Conservation (phyloP, 2,797 vertebrate genomes). For the Chaunax sp. region DNA sequence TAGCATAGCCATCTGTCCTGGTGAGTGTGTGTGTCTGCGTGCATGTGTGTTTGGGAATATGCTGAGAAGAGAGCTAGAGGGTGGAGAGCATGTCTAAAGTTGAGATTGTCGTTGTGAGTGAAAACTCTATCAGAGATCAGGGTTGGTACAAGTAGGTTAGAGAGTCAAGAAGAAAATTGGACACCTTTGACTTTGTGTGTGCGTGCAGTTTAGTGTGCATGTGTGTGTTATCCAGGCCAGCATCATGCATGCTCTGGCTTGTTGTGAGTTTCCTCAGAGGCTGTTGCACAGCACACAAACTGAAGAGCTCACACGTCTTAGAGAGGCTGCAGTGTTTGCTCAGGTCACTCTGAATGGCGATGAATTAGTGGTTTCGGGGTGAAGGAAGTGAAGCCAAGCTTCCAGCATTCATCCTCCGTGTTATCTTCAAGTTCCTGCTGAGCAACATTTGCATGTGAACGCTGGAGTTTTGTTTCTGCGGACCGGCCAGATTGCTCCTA, state of each 20-base stretch:
- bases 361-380: neutral
- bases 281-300: constrained; percentile 48
- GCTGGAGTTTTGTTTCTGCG: neutral
- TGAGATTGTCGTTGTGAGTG: constrained; percentile 25
- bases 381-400: neutral
- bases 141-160: constrained; percentile 14
- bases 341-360: neutral
- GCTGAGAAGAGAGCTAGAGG: constrained; percentile 4
- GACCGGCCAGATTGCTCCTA: neutral
- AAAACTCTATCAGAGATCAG: constrained; percentile 24
- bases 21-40: neutral
- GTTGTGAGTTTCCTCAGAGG: constrained; percentile 39
- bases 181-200: constrained; percentile 25
- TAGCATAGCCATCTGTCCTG: constrained; percentile 75
- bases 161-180: constrained; percentile 23
- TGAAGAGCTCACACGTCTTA: too few species aligned
- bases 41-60: constrained; percentile 8
- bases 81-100: constrained; percentile 12
- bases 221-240: constrained; percentile 14
- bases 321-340: neutral
- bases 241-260: constrained; percentile 24
- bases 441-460: neutral
- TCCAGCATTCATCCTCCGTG: too few species aligned
- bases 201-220: neutral
- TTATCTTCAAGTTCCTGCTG: neutral